phyloP scores from a whole-genome alignment of 2,113 vertebrate genomes.

The Athene cunicularia region DNA sequence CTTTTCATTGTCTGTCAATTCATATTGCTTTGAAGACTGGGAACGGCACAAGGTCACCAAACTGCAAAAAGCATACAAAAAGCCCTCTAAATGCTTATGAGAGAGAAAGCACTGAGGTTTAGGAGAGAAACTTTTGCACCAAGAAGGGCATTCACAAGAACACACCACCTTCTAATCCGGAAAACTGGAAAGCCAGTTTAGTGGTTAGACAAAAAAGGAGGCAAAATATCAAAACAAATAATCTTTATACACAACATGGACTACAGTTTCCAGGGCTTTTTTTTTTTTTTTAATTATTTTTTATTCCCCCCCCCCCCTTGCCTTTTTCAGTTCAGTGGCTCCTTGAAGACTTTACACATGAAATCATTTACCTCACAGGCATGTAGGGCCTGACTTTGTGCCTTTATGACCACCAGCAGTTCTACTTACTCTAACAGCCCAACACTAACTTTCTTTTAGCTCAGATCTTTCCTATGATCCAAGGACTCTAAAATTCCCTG shows the following conservation, averaged over 20 bases:
- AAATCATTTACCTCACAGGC: neutral
- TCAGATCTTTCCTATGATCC: neutral
- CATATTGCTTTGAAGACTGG: neutral
- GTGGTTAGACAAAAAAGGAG: neutral
- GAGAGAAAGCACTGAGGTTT: neutral
- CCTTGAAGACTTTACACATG: neutral
- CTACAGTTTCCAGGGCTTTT: neutral
- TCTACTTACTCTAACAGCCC: neutral
- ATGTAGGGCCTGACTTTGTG: neutral
- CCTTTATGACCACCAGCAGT: neutral
- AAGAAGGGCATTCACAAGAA: neutral
- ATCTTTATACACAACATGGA: neutral
- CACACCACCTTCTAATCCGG: neutral
- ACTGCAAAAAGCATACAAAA: neutral
- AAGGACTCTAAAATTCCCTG: neutral
- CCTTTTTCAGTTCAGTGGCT: neutral
- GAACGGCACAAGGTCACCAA: neutral
- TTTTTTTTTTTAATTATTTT: too few relatives aligned
- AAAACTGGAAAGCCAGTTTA: neutral
- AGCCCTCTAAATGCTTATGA: neutral
- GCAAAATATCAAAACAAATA: neutral
- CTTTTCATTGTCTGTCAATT: neutral
- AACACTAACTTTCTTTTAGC: neutral
- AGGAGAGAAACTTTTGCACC: neutral
- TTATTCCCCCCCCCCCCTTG: neutral